Base-by-base conservation (phyloP, 2,797 vertebrate genomes). In the Iguana delicatissima region DNA sequence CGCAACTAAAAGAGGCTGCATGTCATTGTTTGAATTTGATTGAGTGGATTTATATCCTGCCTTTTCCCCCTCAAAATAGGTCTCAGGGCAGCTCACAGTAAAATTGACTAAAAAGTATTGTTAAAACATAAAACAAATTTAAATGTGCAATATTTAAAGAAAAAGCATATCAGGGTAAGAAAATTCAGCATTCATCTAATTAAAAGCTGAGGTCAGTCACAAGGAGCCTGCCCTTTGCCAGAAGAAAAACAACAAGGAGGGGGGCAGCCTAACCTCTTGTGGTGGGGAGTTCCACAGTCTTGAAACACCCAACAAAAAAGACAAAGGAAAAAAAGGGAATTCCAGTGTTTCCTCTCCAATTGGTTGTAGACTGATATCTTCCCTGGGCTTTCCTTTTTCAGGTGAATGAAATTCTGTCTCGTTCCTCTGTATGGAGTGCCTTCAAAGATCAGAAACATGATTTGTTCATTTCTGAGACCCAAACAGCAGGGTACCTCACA, bases 391-490 rank as follows among this genome's bases (percentile, higher is more conserved):
- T 82, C 24, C 32, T 79, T 76, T 90, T 96, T 4, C 92, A 99
- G 99, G 98, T 99, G 93, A 99, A 99, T 96, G 99, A 99, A 98
- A 99, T 99, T 95, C 97, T 99, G 90, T 98, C 98, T 80, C 98
- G 96, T 96, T 99, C 99, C 95, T 98, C 98, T 89, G 98, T 99
- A 94, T 99, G 99, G 99, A 99, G 98, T 98, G 99, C 99, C 98
- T 99, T 99, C 97, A 99, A 99, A 98, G 99, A 99, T 98, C 99
- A 99, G 98, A 99, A 99, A 98, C 99, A 99, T 24, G 99, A 99
- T 96, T 98, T 99, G 94, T 99, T 99, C 98, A 99, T 99, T 98
- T 99, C 99, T 96, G 99, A 99, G 94, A 98, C 99, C 6, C 98
- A 99, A 96, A 98, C 98, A 80, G 98, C 99, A 93, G 99, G 99